Base-by-base conservation (phyloP, 2,797 vertebrate genomes). In the Sardinella longiceps region DNA sequence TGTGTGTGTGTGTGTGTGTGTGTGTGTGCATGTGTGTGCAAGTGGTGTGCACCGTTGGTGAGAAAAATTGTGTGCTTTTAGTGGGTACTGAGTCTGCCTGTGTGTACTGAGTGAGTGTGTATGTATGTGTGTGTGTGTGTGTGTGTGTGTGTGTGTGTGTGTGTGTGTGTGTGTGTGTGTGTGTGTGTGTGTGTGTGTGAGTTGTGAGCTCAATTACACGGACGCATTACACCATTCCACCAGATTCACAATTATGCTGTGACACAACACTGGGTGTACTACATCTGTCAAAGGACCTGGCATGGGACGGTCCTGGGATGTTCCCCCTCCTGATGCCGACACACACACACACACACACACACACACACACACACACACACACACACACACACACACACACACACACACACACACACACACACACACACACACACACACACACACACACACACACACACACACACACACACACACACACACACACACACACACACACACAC, bases 161-260 rank as follows among this genome's bases (percentile, higher is more conserved):
- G 83, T 87, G 83, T 46, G 53, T 83, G 81, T 85, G 83, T 81
- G 81, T 81, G 15, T 81, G 53, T 77, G 80, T 81, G 84, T 77
- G 82, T 53, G 86, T 66, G 81, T 87, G 83, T 58, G 53, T 83
- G 81, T 83, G 81, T 80, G 81, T 74, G 23, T 83, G 53, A 43
- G 84, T 43, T 50, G 48, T 56, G 20, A n/a, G 60, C 84, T 85
- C 81, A 80, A 70, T 86, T 81, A 86, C 80, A 84, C 28, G 45
- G 81, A 87, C 84, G 88, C 87, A 89, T 83, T 81, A 85, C 83
- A 81, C 53, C 87, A 89, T 83, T 81, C 84, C 83, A 81, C 53
- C 74, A 74, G 86, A 81, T 87, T 84, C 85, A 85, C 85, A 88
- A 88, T 87, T 87, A 88, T 81, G 82, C 84, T 48, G 74, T 88